Evolutionary conservation across 2,888 invertebrate genomes (phyloP), one percentile per base, ranked within the genome.

Genomic region (Tryphoninae sp.): DNA sequence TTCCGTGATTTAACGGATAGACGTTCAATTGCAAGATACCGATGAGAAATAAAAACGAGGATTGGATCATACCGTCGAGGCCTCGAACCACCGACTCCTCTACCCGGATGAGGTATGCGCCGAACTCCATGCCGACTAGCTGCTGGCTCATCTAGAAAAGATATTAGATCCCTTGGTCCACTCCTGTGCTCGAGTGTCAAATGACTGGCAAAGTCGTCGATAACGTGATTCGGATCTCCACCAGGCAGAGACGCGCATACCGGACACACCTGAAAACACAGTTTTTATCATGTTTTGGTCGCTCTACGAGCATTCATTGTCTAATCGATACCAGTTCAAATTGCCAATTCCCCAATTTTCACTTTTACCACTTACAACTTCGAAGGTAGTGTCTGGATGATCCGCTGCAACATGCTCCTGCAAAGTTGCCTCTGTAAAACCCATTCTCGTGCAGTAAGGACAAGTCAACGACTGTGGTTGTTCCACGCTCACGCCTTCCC

Each of bases 161-260:
- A 97, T 92, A 97, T 98, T 90, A 98, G 95, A 94, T 98, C 98
- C 92, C 98, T 94, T 87, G 96, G 96, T 89, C 96, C 96, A 90
- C 95, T 95, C 89, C 98, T 95, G 93, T 99, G 99, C 92, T 99
- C 98, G 87, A 98, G 93, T 83, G 97, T 96, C 90, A 99, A 95
- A 94, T 99, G 99, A 89, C 97, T 97, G 86, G 98, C 96, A 93
- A 99, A 98, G 94, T 99, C 99, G 93, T 99, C 98, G 84, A 98
- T 98, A 93, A 98, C 97, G 92, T 98, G 96, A 94, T 99, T 99
- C 83, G 98, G 98, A 92, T 99, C 99, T 74, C 98, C 98, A 85
- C 98, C 98, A 53, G 98, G 98, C 93, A 97, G 95, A 83, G 98
- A 97, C 83, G 99, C 99, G 93, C 99, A 99, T 73, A 99, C 96